Base-by-base conservation (phyloP, 2,888 invertebrate species). In the Leptogaster cylindrica region DNA sequence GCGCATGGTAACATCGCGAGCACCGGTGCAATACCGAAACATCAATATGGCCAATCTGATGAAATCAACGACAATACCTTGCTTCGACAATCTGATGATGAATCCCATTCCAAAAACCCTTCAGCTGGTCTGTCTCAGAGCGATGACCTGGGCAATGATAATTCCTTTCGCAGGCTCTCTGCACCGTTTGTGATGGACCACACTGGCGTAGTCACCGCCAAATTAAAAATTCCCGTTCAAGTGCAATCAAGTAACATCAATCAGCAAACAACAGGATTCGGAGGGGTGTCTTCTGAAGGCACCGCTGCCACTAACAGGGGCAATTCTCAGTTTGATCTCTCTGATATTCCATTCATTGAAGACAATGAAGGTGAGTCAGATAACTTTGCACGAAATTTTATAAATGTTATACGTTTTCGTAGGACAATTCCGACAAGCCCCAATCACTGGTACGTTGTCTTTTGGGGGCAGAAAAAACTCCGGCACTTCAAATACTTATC, bases 171-270 rank as follows among this genome's bases (percentile, higher is more conserved):
- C 77, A 83, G 84, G 76, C 86, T 80, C 81, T 89, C 85, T 73
- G 86, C 82, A 74, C 89, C 81, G 73, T 87, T 84, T 83, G 55
- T 73, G 12, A 67, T 74, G 4, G 70, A 86, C 76, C 84, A 85
- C 76, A 81, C 81, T 73, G 87, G 87, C 71, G 86, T 90, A 66
- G 89, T 93, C 74, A 91, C 90, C 0, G 93, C 92, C 1, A 91
- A 90, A 71, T 84, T 93, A 33, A 91, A 90, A 75, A 91, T 93
- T 82, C 91, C 92, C n/a, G 74, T 76, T 46, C 77, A 76, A 65
- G 27, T 51, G 27, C 80, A 72, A 27, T 7, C 63, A 48, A 14
- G 50, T 55, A 44, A 39, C 27, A 44, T 25, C 12, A 28, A 14
- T 14, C 61, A 61, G 16, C 36, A 39, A 65, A 28, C 14, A 36